Conservation (phyloP, 1,140 invertebrate genomes). For the Bactericera cockerelli region DNA sequence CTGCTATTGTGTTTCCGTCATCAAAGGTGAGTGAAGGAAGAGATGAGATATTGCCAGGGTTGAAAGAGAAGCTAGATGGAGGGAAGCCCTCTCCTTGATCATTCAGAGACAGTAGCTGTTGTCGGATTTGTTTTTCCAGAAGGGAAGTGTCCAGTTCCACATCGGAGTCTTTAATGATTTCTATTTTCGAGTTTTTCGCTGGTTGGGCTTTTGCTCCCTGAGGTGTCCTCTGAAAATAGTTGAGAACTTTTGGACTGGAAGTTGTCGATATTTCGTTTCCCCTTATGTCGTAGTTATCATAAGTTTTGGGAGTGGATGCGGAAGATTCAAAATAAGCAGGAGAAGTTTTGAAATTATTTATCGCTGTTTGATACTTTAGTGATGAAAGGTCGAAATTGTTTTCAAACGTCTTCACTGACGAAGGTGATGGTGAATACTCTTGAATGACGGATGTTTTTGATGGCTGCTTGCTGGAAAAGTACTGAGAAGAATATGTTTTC, state of each 20-base stretch:
- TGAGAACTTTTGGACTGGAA: neutral
- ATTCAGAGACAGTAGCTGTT: neutral
- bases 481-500: neutral
- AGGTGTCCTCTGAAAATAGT: neutral
- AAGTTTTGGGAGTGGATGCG: neutral
- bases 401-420: neutral
- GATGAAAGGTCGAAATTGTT: neutral
- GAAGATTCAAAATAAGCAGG: neutral
- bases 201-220: neutral
- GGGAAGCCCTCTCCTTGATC: slow-evolving; percentile 8
- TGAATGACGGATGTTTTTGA: neutral
- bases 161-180: slow-evolving; percentile 16
- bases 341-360: neutral
- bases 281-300: neutral
- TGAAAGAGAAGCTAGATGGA: neutral
- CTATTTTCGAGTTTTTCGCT: slow-evolving; percentile 3
- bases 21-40: neutral
- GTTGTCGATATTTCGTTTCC: neutral
- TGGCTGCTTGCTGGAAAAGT: neutral
- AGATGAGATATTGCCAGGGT: neutral
- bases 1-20: slow-evolving; percentile 7
- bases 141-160: slow-evolving; percentile 24
- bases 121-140: neutral
- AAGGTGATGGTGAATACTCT: neutral
- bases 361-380: neutral